These are phyloP conservation scores for Seladonia tumulorum DNA, from an alignment of 2,888 invertebrate genomes.

Conservation along the genomic window DNA sequence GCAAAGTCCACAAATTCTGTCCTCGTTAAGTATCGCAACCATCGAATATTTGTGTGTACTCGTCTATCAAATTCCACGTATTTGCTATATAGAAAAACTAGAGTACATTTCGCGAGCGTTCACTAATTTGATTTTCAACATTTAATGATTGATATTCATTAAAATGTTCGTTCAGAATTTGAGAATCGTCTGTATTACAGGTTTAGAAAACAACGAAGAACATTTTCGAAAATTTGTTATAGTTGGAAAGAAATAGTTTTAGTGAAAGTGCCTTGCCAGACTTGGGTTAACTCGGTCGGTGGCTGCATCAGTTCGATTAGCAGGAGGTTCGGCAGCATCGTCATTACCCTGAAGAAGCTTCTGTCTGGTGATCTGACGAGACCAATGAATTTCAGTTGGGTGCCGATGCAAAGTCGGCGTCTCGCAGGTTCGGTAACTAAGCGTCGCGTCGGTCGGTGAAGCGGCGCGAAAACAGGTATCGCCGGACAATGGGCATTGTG, in stretches of 20 bases:
- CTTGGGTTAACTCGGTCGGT: neutral
- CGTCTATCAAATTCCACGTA: neutral
- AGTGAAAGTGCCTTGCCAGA: neutral
- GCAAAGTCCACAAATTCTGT: too few species aligned
- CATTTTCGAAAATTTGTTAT: too few species aligned
- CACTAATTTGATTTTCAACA: too few species aligned
- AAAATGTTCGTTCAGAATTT: too few species aligned
- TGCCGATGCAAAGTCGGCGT: slow-evolving; percentile 12
- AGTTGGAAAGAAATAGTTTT: too few species aligned
- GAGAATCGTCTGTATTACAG: too few species aligned
- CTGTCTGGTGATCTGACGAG: neutral
- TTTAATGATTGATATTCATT: too few species aligned
- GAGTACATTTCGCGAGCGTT: neutral
- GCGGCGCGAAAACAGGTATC: slow-evolving; percentile 67
- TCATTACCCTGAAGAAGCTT: neutral
- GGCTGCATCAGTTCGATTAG: neutral
- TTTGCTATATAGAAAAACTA: neutral
- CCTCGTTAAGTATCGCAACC: too few species aligned
- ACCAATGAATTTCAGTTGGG: slow-evolving; percentile 31
- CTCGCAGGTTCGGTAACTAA: slow-evolving; percentile 47
- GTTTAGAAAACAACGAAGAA: too few species aligned
- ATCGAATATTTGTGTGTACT: neutral
- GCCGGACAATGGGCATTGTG: slow-evolving; percentile 77
- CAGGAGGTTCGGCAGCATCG: neutral
- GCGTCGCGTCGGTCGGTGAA: slow-evolving; percentile 33